Base-by-base conservation (phyloP, 2,797 vertebrate species). In the Falco cherrug region DNA sequence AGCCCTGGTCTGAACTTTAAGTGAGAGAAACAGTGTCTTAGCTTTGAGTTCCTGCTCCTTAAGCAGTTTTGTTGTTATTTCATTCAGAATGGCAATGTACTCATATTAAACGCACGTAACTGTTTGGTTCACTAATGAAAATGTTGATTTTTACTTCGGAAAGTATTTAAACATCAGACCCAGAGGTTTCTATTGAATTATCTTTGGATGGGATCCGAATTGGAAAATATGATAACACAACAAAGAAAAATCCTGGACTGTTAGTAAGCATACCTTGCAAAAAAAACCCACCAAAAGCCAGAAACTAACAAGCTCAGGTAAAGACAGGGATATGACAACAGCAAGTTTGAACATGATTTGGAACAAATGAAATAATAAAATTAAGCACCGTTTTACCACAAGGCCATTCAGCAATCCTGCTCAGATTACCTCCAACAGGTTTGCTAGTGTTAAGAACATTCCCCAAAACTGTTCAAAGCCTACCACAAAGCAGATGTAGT, bases 161-260 rank as follows among this genome's bases (percentile, higher is more conserved):
- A 91, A 86, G 45, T 74, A 84, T 75, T 93, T 90, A 68, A 95
- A 67, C 26, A 81, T 85, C 75, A 73, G 35, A 90, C 18, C 26
- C 31, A 86, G n/a, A 89, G 59, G 22, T 84, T 90, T 90, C 51
- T 69, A 71, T 12, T 54, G 71, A 69, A 84, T 85, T 91, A 69
- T 69, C 20, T 83, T 74, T 93, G 78, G 60, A 78, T 67, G 14
- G 5, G 33, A 78, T 68, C 64, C 80, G 94, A 80, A 91, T 11
- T 54, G 64, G 31, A 90, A 93, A 96, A 83, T 59, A 31, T 82
- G 91, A 83, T 41, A 26, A 39, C 2, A 60, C 2, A 80, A 21
- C 15, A 68, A 73, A 48, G 13, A 91, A 76, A 89, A 86, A 51
- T 45, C 70, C 26, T 63, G 45, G 47, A 39, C 28, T 56, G 25